Percentiles rank a stretch among this genome's conserved stretches.
Conservation (phyloP, 2,888 invertebrate species). For the Didymodactylos carnosus region DNA sequence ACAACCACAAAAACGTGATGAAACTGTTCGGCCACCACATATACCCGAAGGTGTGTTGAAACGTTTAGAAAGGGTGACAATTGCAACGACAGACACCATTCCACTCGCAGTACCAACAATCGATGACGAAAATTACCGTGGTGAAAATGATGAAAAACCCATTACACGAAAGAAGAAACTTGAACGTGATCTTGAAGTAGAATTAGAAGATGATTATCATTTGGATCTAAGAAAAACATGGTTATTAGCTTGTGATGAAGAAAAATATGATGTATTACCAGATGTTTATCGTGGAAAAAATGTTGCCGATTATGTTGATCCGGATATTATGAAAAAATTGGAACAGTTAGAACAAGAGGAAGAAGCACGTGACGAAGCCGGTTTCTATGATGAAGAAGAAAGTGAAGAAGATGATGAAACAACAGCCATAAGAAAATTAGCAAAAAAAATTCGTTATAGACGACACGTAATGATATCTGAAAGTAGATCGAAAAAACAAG, state of each 20-base stretch:
- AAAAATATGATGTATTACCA: conserved; percentile 71
- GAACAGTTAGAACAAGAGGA: conserved; percentile 74
- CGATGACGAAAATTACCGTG: too few relatives aligned
- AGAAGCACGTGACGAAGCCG: conserved; percentile 58
- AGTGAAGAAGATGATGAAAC: conserved; percentile 74
- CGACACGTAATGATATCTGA: conserved; percentile 56
- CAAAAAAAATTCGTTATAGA: conserved; percentile 67
- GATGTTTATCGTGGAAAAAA: conserved; percentile 97
- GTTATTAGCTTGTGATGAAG: conserved; percentile 59
- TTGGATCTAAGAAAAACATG: conserved; percentile 65
- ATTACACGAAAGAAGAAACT: conserved; percentile 39
- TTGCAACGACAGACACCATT: not conserved
- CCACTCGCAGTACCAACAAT: too few relatives aligned
- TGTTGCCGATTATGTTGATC: conserved; percentile 88
- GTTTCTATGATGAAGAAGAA: conserved; percentile 66
- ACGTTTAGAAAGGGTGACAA: not conserved
- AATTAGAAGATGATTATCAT: conserved; percentile 80
- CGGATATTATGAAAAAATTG: conserved; percentile 76
- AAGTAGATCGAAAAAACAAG: conserved; percentile 58
- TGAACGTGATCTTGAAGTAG: conserved; percentile 76
- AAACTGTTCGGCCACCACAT: conserved; percentile 43
- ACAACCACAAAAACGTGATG: conserved; percentile 59
- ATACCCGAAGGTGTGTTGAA: conserved; percentile 45
- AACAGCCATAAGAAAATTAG: conserved; percentile 57
- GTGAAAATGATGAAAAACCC: conserved; percentile 6